Evolutionary conservation across 2,888 invertebrate species (phyloP).

Genomic region (Tipula lateralis): DNA sequence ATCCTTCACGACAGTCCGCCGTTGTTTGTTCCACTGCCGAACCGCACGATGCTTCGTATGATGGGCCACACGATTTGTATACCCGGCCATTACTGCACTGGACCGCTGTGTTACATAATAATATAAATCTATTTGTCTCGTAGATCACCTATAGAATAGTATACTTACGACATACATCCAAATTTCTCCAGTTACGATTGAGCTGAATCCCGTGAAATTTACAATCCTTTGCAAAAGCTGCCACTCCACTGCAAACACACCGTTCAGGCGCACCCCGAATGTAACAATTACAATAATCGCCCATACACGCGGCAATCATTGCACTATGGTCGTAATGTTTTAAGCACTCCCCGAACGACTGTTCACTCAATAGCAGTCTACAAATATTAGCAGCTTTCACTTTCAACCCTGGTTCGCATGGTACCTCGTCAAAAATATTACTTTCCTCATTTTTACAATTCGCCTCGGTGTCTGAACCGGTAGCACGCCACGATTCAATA

Average conservation of each 20-base stretch:
- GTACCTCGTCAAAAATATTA: constrained; percentile 36
- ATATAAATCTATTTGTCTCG: too few relatives aligned
- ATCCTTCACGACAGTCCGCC: constrained; percentile 69
- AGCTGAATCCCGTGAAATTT: constrained; percentile 59
- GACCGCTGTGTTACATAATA: too few relatives aligned
- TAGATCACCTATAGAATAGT: too few relatives aligned
- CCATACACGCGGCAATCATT: constrained; percentile 67
- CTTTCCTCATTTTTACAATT: constrained; percentile 43
- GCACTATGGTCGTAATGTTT: constrained; percentile 62
- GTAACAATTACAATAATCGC: constrained; percentile 73
- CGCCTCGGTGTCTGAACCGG: constrained; percentile 37
- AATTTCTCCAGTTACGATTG: constrained; percentile 68
- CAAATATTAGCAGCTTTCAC: constrained; percentile 58
- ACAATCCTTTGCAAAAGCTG: constrained; percentile 74
- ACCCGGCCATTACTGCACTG: constrained; percentile 68
- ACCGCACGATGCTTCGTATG: constrained; percentile 67
- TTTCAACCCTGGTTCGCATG: constrained; percentile 40
- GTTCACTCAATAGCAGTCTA: constrained; percentile 57
- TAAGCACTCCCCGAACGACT: constrained; percentile 62
- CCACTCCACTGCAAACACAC: constrained; percentile 72
- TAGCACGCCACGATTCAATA: constrained; percentile 45
- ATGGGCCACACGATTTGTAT: constrained; percentile 74
- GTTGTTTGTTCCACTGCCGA: constrained; percentile 42
- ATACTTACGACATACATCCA: constrained; percentile 76
- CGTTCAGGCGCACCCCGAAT: constrained; percentile 53